Percentiles rank a stretch among this genome's conserved stretches.
These are phyloP conservation scores for Petrocephalus schoutedeni DNA, from an alignment of 2,797 vertebrate species.

Conservation along the genomic window DNA sequence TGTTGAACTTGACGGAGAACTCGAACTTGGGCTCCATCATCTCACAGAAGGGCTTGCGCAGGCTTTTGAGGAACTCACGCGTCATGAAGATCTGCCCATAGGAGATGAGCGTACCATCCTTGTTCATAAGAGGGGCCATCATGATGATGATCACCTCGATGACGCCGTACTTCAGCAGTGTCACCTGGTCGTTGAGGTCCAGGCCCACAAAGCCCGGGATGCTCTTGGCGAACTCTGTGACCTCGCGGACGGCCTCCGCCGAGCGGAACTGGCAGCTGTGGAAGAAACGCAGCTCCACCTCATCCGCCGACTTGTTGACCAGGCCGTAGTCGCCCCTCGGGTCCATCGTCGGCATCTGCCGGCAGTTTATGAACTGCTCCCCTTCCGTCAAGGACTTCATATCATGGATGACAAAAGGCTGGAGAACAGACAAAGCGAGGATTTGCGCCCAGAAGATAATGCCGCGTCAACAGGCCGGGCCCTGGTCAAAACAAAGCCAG, in stretches of 20 bases:
- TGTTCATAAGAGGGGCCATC: constrained; percentile 96
- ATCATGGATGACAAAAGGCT: constrained; percentile 97
- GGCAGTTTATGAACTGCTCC: constrained; percentile 86
- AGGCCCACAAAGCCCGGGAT: constrained; percentile 91
- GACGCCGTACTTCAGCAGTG: constrained; percentile 91
- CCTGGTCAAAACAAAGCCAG: neutral
- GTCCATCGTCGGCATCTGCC: constrained; percentile 68
- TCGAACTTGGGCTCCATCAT: constrained; percentile 99
- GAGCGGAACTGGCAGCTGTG: constrained; percentile 92
- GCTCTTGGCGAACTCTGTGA: constrained; percentile 95
- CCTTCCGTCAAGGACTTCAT: constrained; percentile 94
- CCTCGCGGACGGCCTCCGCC: constrained; percentile 89
- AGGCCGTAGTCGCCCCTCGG: constrained; percentile 46
- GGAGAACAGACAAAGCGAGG: constrained; percentile 29
- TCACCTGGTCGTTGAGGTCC: constrained; percentile 94
- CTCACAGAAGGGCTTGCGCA: constrained; percentile 89
- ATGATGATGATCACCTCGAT: constrained; percentile 95
- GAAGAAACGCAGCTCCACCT: constrained; percentile 91
- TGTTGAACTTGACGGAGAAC: constrained; percentile 97
- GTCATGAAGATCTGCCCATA: constrained; percentile 98
- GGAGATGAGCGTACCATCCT: constrained; percentile 91
- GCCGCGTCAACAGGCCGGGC: constrained; percentile 3
- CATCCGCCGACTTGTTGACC: constrained; percentile 65
- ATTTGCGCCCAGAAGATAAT: neutral
- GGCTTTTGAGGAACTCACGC: constrained; percentile 92